Conservation (phyloP, 2,888 invertebrate species). For the Oligia latruncula region DNA sequence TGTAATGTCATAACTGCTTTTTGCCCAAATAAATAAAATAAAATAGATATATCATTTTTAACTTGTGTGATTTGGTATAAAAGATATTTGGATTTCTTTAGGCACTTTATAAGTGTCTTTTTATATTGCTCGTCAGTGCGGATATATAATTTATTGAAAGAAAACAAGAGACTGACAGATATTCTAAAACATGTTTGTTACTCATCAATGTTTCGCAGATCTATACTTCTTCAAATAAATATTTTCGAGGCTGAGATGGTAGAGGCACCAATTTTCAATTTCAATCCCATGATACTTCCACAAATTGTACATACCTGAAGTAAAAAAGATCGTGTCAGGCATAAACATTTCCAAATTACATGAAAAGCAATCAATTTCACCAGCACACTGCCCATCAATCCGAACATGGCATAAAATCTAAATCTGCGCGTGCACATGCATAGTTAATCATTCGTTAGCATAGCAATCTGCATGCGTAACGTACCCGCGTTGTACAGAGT, state of each 20-base stretch:
- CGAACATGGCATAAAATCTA: slow-evolving; percentile 71
- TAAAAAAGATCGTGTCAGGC: slow-evolving; percentile 47
- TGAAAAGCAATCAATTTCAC: slow-evolving; percentile 59
- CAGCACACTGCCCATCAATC: slow-evolving; percentile 63
- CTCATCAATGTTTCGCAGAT: background rate
- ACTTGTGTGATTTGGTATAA: background rate
- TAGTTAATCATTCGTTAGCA: slow-evolving; percentile 89
- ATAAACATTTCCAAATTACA: slow-evolving; percentile 58
- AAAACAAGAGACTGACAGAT: background rate
- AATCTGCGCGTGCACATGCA: slow-evolving; percentile 80
- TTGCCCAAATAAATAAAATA: no score
- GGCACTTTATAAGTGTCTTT: background rate
- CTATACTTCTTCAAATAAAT: no score
- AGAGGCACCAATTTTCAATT: background rate
- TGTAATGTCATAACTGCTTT: no score
- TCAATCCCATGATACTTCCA: background rate
- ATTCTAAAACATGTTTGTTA: background rate
- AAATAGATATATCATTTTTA: no score
- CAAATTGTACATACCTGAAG: slow-evolving; percentile 12
- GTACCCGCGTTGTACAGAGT: slow-evolving; percentile 80
- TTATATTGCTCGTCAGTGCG: background rate
- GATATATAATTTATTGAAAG: no score
- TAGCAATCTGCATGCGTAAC: slow-evolving; percentile 89
- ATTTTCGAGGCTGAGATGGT: no score
- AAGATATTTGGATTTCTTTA: background rate